These are phyloP conservation scores for Brachyptera risi DNA, from an alignment of 2,888 invertebrate genomes.

Conservation along the genomic window DNA sequence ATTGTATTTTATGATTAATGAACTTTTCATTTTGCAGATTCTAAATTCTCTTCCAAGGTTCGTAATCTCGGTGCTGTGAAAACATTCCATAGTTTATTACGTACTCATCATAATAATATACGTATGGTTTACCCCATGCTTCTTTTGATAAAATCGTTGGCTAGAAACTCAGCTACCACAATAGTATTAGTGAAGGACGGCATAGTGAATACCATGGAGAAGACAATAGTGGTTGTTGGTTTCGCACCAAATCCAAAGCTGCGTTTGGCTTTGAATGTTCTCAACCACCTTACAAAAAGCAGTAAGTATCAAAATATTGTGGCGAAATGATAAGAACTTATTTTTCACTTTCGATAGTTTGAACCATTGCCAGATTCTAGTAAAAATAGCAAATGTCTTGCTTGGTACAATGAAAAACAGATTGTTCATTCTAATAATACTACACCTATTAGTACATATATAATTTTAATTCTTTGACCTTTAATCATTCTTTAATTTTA, in stretches of 20 bases:
- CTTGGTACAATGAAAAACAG: too few species aligned
- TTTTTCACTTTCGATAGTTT: too few species aligned
- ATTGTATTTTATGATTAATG: background rate
- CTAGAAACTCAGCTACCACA: conserved; percentile 49
- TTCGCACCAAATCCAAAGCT: conserved; percentile 59
- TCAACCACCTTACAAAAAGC: conserved; percentile 64
- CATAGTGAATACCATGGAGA: conserved; percentile 55
- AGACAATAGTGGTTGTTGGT: conserved; percentile 55
- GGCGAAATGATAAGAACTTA: too few species aligned
- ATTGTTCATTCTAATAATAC: too few species aligned
- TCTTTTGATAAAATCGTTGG: conserved; percentile 56
- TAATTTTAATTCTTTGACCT: too few species aligned
- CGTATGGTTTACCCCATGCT: conserved; percentile 55
- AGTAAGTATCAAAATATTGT: conserved; percentile 46
- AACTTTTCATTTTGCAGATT: conserved; percentile 44
- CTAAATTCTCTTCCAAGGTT: conserved; percentile 62
- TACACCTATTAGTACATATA: too few species aligned
- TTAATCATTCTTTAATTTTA: too few species aligned
- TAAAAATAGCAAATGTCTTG: too few species aligned
- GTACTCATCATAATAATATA: conserved; percentile 56
- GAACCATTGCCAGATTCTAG: too few species aligned
- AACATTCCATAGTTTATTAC: conserved; percentile 57
- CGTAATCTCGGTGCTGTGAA: conserved; percentile 57
- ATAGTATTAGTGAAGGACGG: conserved; percentile 56
- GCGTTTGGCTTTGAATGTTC: conserved; percentile 60